Conservation (phyloP, 2,888 invertebrate genomes). For the Linnaemya vulpina region DNA sequence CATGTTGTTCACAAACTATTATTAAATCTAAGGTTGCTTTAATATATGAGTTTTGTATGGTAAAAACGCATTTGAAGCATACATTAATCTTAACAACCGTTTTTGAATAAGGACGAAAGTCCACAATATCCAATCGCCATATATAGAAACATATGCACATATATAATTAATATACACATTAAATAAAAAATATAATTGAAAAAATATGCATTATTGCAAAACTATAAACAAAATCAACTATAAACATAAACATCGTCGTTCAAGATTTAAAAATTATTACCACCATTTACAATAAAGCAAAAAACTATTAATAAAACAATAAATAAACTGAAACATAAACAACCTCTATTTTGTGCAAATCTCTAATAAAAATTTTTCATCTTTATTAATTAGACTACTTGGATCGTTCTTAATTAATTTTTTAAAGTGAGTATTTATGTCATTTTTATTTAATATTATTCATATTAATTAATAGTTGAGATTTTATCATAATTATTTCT, state of each 20-base stretch:
- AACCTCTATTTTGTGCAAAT: conserved; percentile 30
- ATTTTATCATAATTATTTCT: too few species aligned
- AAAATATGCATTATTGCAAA: conserved; percentile 26
- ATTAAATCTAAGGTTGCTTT: too few species aligned
- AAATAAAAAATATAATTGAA: not conserved
- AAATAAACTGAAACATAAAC: conserved; percentile 17
- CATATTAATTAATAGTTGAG: conserved; percentile 1
- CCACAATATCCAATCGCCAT: not conserved
- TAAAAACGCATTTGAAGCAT: too few species aligned
- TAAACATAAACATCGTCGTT: conserved; percentile 27
- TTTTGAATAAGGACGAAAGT: not conserved
- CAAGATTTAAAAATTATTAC: conserved; percentile 14
- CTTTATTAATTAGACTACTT: conserved; percentile 43
- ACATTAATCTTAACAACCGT: too few species aligned
- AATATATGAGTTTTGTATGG: too few species aligned
- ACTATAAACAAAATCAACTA: conserved; percentile 17
- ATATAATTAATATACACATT: not conserved
- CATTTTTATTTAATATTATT: conserved; percentile 10
- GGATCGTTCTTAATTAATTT: conserved; percentile 36
- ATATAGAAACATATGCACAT: not conserved
- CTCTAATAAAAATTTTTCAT: conserved; percentile 49
- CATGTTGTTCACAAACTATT: too few species aligned
- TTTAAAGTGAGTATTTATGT: conserved; percentile 43
- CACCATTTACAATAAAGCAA: conserved; percentile 29
- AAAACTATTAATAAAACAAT: conserved; percentile 11